A percentile compares a stretch with the other conserved stretches of the same genome.
phyloP scores from a whole-genome alignment of 2,797 vertebrate species.

The Xenopus petersii region DNA sequence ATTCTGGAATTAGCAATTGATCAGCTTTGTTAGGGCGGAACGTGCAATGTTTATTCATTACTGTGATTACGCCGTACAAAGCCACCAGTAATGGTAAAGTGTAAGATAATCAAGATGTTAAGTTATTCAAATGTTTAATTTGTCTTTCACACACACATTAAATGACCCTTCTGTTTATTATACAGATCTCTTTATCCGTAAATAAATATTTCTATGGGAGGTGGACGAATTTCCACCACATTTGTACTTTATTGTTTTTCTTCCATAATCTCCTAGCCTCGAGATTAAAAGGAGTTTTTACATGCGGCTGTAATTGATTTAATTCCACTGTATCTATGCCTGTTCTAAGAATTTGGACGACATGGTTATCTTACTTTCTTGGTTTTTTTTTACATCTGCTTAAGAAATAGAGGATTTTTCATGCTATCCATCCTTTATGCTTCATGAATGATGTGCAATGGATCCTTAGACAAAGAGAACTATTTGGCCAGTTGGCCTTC shows the following conservation, averaged over 20 bases:
- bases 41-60: conserved; percentile 78
- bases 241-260: conserved; percentile 44
- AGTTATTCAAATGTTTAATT: conserved; percentile 50
- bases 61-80: conserved; percentile 71
- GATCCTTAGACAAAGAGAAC: too few relatives aligned
- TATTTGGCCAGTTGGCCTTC: too few relatives aligned
- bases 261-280: conserved; percentile 35
- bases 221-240: conserved; percentile 46
- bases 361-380: not conserved
- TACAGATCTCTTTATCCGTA: conserved; percentile 38
- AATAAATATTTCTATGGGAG: conserved; percentile 50
- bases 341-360: conserved; percentile 42
- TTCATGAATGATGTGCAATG: too few relatives aligned
- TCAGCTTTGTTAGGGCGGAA: conserved; percentile 71
- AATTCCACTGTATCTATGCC: conserved; percentile 46
- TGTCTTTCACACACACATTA: conserved; percentile 36
- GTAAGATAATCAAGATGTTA: conserved; percentile 34
- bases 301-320: conserved; percentile 39
- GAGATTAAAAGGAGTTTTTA: conserved; percentile 41
- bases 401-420: not conserved
- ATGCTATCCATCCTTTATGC: not conserved
- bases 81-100: conserved; percentile 65
- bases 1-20: conserved; percentile 94
- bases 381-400: not conserved
- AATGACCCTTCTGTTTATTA: conserved; percentile 44